Evolutionary conservation across 2,888 invertebrate species (phyloP).

Genomic region (Protonemura montana): DNA sequence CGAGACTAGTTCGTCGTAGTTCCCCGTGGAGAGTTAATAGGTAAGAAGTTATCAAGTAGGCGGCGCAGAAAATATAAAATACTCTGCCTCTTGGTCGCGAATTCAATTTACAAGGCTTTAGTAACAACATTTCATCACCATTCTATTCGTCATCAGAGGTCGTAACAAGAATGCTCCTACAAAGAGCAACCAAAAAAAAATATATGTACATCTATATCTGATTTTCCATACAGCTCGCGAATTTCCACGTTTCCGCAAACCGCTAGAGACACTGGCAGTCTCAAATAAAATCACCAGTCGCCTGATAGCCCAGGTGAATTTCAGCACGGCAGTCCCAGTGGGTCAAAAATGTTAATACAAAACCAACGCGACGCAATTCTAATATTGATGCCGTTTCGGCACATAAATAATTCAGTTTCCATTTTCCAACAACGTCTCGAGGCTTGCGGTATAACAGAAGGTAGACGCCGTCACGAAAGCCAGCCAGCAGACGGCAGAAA

Average conservation of each 20-base stretch:
- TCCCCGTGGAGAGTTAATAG: background rate
- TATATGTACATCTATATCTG: background rate
- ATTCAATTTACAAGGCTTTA: background rate
- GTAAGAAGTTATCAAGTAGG: background rate
- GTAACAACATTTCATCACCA: background rate
- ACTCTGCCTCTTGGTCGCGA: background rate
- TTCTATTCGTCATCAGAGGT: background rate
- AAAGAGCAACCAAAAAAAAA: too few relatives aligned
- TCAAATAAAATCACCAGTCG: background rate
- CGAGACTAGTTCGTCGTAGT: background rate
- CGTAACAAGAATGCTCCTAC: background rate
- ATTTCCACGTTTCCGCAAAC: background rate
- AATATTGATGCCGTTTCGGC: slow-evolving; percentile 37
- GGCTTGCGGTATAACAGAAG: background rate
- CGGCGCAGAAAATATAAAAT: background rate
- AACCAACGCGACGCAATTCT: slow-evolving; percentile 16
- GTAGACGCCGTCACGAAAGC: background rate
- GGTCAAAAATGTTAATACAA: slow-evolving; percentile 25
- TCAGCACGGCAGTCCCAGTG: background rate
- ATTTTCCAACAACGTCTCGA: slow-evolving; percentile 9
- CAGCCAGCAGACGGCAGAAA: background rate
- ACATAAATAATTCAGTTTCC: slow-evolving; percentile 37
- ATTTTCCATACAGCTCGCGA: background rate
- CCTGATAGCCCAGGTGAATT: background rate
- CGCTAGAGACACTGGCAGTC: background rate